phyloP scores from a whole-genome alignment of 2,113 vertebrate species.

The Ciconia boyciana region DNA sequence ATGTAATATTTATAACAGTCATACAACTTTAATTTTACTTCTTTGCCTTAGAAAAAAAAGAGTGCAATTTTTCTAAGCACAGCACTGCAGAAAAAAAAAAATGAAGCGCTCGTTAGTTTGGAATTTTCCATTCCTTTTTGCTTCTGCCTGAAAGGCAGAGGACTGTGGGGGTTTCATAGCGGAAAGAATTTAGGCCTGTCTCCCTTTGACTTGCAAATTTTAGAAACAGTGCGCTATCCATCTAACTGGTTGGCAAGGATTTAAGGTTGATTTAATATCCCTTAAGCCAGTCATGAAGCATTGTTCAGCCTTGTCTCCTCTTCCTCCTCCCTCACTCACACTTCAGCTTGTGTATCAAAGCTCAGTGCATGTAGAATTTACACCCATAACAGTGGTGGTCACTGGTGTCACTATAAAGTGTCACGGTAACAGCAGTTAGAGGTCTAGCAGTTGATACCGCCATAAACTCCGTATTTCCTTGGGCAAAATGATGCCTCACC shows the following conservation, averaged over 20 bases:
- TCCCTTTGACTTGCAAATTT: constrained; percentile 56
- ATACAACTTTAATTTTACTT: constrained; percentile 82
- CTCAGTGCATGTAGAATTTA: neutral
- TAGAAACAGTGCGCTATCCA: neutral
- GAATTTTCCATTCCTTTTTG: constrained; percentile 72
- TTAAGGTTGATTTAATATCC: constrained; percentile 8
- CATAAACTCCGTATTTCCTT: neutral
- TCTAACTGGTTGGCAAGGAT: constrained; percentile 28
- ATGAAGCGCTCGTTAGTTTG: constrained; percentile 61
- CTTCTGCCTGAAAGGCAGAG: constrained; percentile 54
- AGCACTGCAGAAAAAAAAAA: constrained; percentile 55
- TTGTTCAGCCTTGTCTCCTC: neutral
- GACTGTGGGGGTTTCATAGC: constrained; percentile 22
- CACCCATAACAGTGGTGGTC: neutral
- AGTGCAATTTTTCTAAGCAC: constrained; percentile 64
- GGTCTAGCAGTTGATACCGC: neutral
- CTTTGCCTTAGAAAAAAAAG: constrained; percentile 67
- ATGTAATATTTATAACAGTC: constrained; percentile 81
- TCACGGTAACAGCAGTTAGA: neutral
- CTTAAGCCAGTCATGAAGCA: constrained; percentile 8
- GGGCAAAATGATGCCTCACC: neutral
- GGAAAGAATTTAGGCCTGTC: constrained; percentile 31
- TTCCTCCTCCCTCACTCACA: neutral
- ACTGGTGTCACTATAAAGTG: neutral
- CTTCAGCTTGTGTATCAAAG: neutral